Conservation (phyloP, 2,888 invertebrate genomes). For the Desoria tigrina region DNA sequence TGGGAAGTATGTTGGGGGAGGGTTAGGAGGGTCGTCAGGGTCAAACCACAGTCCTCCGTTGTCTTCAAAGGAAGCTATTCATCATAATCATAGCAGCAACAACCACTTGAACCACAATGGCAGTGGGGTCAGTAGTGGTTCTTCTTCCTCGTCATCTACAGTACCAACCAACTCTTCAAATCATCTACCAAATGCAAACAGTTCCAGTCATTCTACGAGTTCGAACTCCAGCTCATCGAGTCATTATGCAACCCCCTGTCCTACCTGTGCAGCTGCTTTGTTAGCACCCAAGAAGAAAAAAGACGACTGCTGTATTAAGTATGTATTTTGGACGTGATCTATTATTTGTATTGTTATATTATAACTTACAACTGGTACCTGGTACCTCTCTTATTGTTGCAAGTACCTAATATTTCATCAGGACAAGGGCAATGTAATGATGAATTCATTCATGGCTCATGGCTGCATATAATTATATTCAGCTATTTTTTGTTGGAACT, state of each 20-base stretch:
- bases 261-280: conserved; percentile 43
- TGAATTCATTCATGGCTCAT: no score
- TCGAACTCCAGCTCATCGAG: conserved; percentile 34
- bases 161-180: conserved; percentile 37
- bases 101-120: conserved; percentile 46
- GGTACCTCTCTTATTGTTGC: no score
- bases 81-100: conserved; percentile 33
- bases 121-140: conserved; percentile 26
- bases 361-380: no score
- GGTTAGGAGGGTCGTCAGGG: conserved; percentile 29
- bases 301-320: conserved; percentile 52
- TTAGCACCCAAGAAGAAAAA: conserved; percentile 50
- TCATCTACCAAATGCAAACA: conserved; percentile 42
- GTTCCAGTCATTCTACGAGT: conserved; percentile 36
- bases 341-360: conserved; percentile 2
- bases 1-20: conserved; percentile 36
- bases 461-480: no score
- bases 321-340: background rate
- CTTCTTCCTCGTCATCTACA: conserved; percentile 33
- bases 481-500: no score
- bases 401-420: no score
- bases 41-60: conserved; percentile 20
- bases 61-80: conserved; percentile 23
- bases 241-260: conserved; percentile 45
- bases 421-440: no score